These are phyloP conservation scores for Motacilla alba DNA, from an alignment of 2,113 vertebrate species.

Conservation along the genomic window DNA sequence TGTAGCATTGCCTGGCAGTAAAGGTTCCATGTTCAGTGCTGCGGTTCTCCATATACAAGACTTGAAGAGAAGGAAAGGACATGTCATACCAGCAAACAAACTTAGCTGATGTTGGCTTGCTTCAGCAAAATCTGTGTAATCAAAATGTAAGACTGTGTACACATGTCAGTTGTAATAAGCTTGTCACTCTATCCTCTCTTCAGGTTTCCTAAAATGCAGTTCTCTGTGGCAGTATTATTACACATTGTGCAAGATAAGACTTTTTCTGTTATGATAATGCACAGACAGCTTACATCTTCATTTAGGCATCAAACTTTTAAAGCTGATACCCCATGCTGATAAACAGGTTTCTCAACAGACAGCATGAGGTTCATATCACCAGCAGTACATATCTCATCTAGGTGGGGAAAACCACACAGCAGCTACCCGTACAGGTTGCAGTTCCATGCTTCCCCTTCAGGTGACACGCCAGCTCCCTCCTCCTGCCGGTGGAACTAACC, in stretches of 20 bases:
- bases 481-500: neutral
- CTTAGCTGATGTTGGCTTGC: neutral
- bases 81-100: neutral
- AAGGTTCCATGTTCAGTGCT: neutral
- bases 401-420: neutral
- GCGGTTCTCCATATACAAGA: neutral
- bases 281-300: neutral
- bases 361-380: neutral
- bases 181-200: neutral
- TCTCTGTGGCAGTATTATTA: neutral
- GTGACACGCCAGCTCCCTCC: neutral
- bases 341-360: neutral
- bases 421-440: neutral
- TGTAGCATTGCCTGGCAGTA: neutral
- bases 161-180: constrained; percentile 3
- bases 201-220: neutral
- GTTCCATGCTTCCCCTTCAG: neutral
- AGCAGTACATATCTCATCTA: neutral
- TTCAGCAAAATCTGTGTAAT: constrained; percentile 45
- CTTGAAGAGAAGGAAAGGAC: constrained; percentile 10
- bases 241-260: neutral
- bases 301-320: neutral
- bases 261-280: neutral
- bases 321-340: neutral
- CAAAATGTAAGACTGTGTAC: neutral